phyloP scores from a whole-genome alignment of 2,888 invertebrate genomes.

The Agapostemon virescens region DNA sequence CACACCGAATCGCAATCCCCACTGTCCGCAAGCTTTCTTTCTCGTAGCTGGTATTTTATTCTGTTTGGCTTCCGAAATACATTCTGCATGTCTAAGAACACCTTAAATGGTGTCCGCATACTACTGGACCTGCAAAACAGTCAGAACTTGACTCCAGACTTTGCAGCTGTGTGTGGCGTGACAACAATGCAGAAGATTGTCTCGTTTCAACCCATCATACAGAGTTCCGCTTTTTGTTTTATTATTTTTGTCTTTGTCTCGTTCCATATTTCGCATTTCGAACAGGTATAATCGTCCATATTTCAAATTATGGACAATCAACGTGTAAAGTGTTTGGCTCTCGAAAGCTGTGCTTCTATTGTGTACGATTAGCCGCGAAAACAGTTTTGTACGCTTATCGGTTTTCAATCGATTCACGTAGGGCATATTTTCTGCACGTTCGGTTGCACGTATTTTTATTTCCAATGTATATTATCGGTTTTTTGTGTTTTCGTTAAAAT shows the following conservation, averaged over 20 bases:
- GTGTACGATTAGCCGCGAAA: constrained; percentile 9
- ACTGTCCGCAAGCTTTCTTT: constrained; percentile 46
- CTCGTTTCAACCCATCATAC: constrained; percentile 42
- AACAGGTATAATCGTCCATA: constrained; percentile 21
- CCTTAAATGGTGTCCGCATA: constrained; percentile 72
- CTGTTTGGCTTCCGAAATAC: constrained; percentile 68
- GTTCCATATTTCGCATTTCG: constrained; percentile 31
- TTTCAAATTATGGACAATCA: constrained; percentile 30
- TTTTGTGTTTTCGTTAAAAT: constrained; percentile 29
- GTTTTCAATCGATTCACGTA: constrained; percentile 17
- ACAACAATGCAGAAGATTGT: constrained; percentile 44
- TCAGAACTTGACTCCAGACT: constrained; percentile 74
- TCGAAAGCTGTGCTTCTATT: constrained; percentile 16
- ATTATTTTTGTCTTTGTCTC: constrained; percentile 30
- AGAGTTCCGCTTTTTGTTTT: constrained; percentile 23
- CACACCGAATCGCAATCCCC: constrained; percentile 64
- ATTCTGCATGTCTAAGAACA: constrained; percentile 72
- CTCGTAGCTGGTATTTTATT: constrained; percentile 54
- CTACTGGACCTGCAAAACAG: constrained; percentile 78
- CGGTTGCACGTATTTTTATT: constrained; percentile 22
- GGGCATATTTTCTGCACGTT: constrained; percentile 59
- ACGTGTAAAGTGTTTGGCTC: constrained; percentile 23
- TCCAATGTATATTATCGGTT: constrained; percentile 17
- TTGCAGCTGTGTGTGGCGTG: constrained; percentile 43
- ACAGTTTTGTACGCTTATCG: constrained; percentile 1